Evolutionary conservation across 2,797 vertebrate genomes (phyloP), one percentile per base, ranked within the genome.

Genomic region (Paguma larvata): DNA sequence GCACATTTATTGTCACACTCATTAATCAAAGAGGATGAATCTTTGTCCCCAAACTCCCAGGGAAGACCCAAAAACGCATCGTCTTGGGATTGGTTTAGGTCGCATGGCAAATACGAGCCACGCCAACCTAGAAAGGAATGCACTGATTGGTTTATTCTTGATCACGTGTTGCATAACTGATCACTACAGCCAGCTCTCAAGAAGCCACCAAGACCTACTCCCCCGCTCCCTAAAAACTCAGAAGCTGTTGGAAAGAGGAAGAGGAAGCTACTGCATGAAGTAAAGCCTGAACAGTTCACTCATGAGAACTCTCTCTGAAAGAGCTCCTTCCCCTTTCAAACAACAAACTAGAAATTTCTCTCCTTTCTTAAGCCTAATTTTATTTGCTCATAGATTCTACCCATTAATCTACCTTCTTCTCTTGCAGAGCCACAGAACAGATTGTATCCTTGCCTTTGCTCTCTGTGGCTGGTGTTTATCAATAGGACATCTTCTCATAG

Each of bases 101-200:
- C 25, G 85, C n/a, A 10, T 7, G 9, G 2, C 41, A 77, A 82
- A 87, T 16, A 16, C 8, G 59, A 87, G 2, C 30, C 6, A 32
- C 48, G 6, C 3, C 14, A 19, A 10, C 30, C 23, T 59, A 44
- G 41, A 85, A 21, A 67, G 6, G 5, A 80, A 53, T 46, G 1
- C 8, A 21, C 4, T 46, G 7, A 68, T 18, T 84, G 46, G 21
- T 23, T 73, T 48, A 32, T n/a, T 41, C 13, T 48, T 68, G 46
- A 41, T 77, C 4, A 8, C 0, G 0, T 14, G 1, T 67, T 63
- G 38, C 78, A 91, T 2, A 8, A 23, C 27, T 6, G 0, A 3
- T 38, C 1, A 3, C 83, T 44, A 25, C 72, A 44, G 6, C 18
- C 6, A 13, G 5, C 14, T 34, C 51, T 48, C 0, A 12, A 27